These are phyloP conservation scores for Dasysyrphus tricinctus DNA, from an alignment of 2,888 invertebrate genomes.

Conservation along the genomic window DNA sequence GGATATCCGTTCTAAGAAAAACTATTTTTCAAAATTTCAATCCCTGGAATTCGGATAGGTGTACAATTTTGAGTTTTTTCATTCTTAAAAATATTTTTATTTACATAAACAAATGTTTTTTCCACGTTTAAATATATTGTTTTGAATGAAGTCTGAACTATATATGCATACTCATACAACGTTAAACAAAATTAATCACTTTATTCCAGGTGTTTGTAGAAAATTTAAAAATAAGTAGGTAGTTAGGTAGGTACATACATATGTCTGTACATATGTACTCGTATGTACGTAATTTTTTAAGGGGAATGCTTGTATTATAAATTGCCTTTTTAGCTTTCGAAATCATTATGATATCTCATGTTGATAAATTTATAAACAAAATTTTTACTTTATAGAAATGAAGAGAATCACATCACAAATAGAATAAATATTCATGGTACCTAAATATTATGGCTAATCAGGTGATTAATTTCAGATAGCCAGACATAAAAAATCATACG, in stretches of 20 bases:
- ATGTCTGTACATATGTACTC: too few relatives aligned
- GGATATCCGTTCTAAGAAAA: background rate
- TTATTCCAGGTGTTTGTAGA: background rate
- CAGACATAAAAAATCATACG: background rate
- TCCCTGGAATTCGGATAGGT: background rate
- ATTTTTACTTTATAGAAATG: background rate
- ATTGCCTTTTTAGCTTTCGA: background rate
- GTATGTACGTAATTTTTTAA: background rate
- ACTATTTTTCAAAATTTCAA: background rate
- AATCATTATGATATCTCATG: background rate
- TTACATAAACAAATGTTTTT: too few relatives aligned
- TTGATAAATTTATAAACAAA: slow-evolving; percentile 6
- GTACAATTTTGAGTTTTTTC: too few relatives aligned
- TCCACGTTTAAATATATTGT: too few relatives aligned
- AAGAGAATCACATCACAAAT: background rate
- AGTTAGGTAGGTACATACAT: too few relatives aligned
- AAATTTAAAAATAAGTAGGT: background rate
- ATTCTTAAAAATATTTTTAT: too few relatives aligned
- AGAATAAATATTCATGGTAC: background rate
- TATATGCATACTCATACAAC: background rate
- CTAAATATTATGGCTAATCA: slow-evolving; percentile 6
- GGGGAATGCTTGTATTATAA: background rate
- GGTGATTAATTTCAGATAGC: slow-evolving; percentile 21
- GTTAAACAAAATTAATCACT: background rate
- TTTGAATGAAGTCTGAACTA: background rate